Conservation (phyloP, 2,888 invertebrate species). For the Himalopsyche kuldschensis region DNA sequence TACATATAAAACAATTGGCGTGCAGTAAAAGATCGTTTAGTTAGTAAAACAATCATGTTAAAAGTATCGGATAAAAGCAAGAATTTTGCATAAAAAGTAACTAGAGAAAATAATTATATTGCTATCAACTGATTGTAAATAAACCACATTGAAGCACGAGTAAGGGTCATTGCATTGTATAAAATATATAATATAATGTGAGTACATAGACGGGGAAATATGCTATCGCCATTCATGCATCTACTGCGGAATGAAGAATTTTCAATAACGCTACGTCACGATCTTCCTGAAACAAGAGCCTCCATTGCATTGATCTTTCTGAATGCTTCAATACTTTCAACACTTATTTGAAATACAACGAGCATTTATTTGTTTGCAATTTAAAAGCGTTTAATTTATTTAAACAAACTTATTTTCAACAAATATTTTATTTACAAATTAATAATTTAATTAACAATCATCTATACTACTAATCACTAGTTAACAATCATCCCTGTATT, state of each 20-base stretch:
- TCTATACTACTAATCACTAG: too few relatives aligned
- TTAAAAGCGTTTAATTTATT: background rate
- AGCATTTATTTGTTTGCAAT: background rate
- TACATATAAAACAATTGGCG: too few relatives aligned
- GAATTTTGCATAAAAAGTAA: too few relatives aligned
- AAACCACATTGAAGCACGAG: too few relatives aligned
- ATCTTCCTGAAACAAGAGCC: background rate
- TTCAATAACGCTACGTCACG: background rate
- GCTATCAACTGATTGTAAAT: too few relatives aligned
- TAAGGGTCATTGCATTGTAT: background rate
- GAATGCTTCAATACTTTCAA: background rate
- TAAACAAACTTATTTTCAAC: background rate
- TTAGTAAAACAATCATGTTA: too few relatives aligned
- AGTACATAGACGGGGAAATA: background rate
- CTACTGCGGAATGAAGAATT: background rate
- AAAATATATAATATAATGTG: background rate
- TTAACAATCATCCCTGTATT: too few relatives aligned
- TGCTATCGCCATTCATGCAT: background rate
- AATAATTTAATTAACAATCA: too few relatives aligned
- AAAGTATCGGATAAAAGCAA: too few relatives aligned
- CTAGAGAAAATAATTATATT: too few relatives aligned
- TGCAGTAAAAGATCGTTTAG: too few relatives aligned
- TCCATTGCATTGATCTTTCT: background rate
- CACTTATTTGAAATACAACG: background rate
- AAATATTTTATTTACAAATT: too few relatives aligned